Percentiles rank a stretch among this genome's conserved stretches.
phyloP scores from a whole-genome alignment of 2,113 vertebrate genomes.

The Cairina moschata region DNA sequence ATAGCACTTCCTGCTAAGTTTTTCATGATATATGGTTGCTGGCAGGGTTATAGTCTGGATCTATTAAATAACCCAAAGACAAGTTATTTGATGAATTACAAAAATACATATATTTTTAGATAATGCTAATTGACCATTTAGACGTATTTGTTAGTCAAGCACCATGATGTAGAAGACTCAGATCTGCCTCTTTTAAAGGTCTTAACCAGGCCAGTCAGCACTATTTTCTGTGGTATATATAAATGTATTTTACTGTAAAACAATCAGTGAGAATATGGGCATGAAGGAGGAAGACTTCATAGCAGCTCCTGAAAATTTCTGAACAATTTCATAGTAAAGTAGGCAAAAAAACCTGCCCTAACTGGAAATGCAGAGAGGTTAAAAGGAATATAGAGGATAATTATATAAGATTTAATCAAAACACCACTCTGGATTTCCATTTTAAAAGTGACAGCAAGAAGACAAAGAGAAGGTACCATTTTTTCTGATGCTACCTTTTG shows the following conservation, averaged over 20 bases:
- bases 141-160: background rate
- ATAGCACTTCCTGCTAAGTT: background rate
- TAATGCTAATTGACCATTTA: background rate
- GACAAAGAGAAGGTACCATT: background rate
- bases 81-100: background rate
- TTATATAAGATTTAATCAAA: background rate
- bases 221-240: background rate
- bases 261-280: background rate
- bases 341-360: background rate
- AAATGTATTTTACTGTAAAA: background rate
- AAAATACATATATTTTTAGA: background rate
- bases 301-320: background rate
- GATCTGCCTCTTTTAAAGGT: background rate
- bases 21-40: background rate
- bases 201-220: background rate
- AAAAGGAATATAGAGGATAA: background rate
- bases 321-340: background rate
- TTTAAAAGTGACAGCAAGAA: background rate
- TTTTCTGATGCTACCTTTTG: background rate
- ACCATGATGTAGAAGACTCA: accelerated
- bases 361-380: background rate
- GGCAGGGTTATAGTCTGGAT: background rate
- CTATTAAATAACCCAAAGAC: background rate
- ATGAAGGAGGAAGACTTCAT: background rate
- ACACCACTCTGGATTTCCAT: background rate